Evolutionary conservation across 1,140 invertebrate species (phyloP).

Genomic region (Mizuhopecten yessoensis): DNA sequence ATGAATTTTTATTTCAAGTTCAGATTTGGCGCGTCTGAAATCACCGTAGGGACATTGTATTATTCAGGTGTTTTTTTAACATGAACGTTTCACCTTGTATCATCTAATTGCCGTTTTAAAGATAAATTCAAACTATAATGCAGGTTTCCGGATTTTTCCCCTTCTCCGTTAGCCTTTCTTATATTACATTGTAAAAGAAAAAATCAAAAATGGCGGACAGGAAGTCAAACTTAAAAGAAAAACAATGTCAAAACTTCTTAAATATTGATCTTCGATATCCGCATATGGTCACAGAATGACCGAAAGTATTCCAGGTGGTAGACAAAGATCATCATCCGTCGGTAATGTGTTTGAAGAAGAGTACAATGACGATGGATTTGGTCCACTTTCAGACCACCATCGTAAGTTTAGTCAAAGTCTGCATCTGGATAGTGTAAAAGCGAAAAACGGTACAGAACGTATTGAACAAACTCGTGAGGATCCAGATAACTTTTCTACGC

Average conservation of each 20-base stretch:
- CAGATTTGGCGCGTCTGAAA: too few species aligned
- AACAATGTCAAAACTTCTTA: constrained; percentile 19
- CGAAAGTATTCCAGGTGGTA: constrained; percentile 71
- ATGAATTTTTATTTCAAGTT: too few species aligned
- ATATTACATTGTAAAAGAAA: background rate
- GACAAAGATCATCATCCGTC: constrained; percentile 76
- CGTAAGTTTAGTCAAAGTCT: constrained; percentile 71
- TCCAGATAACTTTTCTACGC: constrained; percentile 46
- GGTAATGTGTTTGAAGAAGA: constrained; percentile 75
- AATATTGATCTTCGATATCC: background rate
- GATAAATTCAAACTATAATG: too few species aligned
- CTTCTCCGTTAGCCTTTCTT: background rate
- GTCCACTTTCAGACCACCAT: constrained; percentile 61
- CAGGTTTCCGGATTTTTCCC: too few species aligned
- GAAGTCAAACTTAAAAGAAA: constrained; percentile 39
- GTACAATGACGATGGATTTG: constrained; percentile 56
- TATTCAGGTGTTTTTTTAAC: too few species aligned
- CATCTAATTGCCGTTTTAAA: too few species aligned
- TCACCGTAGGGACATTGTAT: too few species aligned
- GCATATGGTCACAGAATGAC: constrained; percentile 62
- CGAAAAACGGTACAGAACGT: constrained; percentile 47
- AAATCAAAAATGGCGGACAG: constrained; percentile 15
- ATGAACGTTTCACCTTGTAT: too few species aligned
- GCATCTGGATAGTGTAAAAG: constrained; percentile 53
- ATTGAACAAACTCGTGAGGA: constrained; percentile 47